Conservation (phyloP, 2,113 vertebrate genomes). For the Oncorhynchus mykiss region DNA sequence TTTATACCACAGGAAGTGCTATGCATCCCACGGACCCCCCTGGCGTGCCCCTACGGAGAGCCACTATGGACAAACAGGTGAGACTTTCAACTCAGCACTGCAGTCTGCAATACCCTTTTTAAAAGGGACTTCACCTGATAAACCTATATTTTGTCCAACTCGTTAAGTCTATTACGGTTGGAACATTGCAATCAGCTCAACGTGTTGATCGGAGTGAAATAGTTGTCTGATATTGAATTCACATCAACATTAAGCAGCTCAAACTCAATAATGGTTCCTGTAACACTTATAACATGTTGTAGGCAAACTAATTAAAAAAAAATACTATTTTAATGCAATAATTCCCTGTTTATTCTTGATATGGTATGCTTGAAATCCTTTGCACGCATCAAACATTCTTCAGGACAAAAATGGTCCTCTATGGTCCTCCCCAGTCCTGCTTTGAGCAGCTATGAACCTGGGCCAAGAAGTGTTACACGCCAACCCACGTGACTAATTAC, state of each 20-base stretch:
- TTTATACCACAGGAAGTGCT: constrained; percentile 9
- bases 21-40: not conserved
- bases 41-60: constrained; percentile 36
- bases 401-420: not conserved
- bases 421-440: not conserved
- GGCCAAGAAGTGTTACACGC: constrained; percentile 11
- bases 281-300: not conserved
- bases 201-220: not conserved
- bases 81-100: not conserved
- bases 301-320: not conserved
- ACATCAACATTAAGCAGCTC: not conserved
- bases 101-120: not conserved
- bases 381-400: not conserved
- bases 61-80: constrained; percentile 37
- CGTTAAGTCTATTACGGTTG: not conserved
- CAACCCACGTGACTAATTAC: constrained; percentile 55
- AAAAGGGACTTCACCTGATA: not conserved
- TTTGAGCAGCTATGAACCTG: not conserved
- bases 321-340: not conserved
- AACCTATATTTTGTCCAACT: not conserved
- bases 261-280: not conserved
- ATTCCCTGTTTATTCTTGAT: not conserved
- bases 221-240: not conserved
- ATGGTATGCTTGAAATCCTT: not conserved
- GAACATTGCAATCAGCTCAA: not conserved